Base-by-base conservation (phyloP, 2,888 invertebrate species). In the Tanaodytes sp. region DNA sequence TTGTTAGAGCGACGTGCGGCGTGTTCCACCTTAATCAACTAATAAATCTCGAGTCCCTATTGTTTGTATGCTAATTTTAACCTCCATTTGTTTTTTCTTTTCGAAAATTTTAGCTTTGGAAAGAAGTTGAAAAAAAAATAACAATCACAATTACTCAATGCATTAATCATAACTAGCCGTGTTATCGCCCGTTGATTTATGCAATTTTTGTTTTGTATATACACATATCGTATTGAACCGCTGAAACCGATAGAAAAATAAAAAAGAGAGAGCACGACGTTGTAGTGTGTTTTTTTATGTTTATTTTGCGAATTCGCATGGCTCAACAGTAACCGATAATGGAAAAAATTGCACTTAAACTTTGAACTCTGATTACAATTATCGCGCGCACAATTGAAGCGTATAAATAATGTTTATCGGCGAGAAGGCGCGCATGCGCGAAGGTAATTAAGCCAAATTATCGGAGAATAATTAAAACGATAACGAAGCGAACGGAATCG, bases 351-450 rank as follows among this genome's bases (percentile, higher is more conserved):
- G 61, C 61, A 51, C 49, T 51, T n/a, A 51, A 61, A 51, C 61
- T 61, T 61, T 61, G 61, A 61, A 43, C 51, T 27, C 16, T n/a
- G 61, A 61, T 61, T 61, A 61, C 20, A 31, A 19, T 37, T 51
- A 59, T 59, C 57, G 30, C 15, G 14, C 12, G 11, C 55, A 11
- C 33, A 42, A 54, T 20, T 43, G 5, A 16, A 33, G 42, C 19
- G n/a, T 6, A 0, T 3, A 8, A 54, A 43, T 43, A 54, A 54
- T 9, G 23, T 37, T 58, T 58, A 58, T 40, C 46, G 37, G 46
- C 16, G 45, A 33, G 30, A 19, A 19, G 1, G 12, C 19, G 33
- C 57, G 57, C 57, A 57, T 46, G 57, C 57, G 57, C 57, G n/a
- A 27, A 57, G 46, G 57, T 57, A 57, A 57, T 57, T 57, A 39